Percentiles rank a stretch among this genome's conserved stretches.
Evolutionary conservation across 1,140 invertebrate species (phyloP).

Genomic region (Harlomillsia oculata): DNA sequence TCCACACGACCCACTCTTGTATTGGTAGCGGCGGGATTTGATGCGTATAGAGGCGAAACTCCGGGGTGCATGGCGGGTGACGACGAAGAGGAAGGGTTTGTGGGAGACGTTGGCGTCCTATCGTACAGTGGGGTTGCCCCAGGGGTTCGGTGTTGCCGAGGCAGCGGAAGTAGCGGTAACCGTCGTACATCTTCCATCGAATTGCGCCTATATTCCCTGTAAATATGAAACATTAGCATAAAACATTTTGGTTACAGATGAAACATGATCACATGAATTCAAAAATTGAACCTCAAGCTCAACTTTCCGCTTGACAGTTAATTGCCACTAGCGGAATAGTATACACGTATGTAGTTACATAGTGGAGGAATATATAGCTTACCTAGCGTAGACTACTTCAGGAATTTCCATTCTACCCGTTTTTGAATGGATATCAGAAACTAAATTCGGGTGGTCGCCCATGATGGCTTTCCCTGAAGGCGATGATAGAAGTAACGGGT

Average conservation of each 20-base stretch:
- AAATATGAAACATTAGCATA: constrained; percentile 17
- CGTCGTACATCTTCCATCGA: constrained; percentile 34
- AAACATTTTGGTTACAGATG: too few species aligned
- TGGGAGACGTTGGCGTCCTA: constrained; percentile 30
- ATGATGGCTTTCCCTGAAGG: too few species aligned
- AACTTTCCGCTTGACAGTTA: too few species aligned
- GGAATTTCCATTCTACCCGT: constrained; percentile 30
- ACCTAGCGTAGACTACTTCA: constrained; percentile 33
- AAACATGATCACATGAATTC: too few species aligned
- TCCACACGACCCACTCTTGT: constrained; percentile 35
- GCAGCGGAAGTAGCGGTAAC: constrained; percentile 27
- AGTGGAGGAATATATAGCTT: constrained; percentile 2
- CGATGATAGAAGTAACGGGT: not conserved
- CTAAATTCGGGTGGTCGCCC: too few species aligned
- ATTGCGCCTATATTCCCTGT: constrained; percentile 33
- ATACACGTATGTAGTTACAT: too few species aligned
- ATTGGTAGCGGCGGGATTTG: constrained; percentile 26
- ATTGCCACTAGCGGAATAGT: too few species aligned
- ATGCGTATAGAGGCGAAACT: constrained; percentile 25
- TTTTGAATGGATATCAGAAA: constrained; percentile 36
- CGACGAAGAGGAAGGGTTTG: constrained; percentile 23
- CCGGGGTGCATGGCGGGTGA: constrained; percentile 20
- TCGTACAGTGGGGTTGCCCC: constrained; percentile 33
- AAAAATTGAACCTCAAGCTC: too few species aligned
- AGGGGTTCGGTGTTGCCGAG: constrained; percentile 31